Conservation (phyloP, 2,113 vertebrate species). For the Nothocercus nigrocapillus region DNA sequence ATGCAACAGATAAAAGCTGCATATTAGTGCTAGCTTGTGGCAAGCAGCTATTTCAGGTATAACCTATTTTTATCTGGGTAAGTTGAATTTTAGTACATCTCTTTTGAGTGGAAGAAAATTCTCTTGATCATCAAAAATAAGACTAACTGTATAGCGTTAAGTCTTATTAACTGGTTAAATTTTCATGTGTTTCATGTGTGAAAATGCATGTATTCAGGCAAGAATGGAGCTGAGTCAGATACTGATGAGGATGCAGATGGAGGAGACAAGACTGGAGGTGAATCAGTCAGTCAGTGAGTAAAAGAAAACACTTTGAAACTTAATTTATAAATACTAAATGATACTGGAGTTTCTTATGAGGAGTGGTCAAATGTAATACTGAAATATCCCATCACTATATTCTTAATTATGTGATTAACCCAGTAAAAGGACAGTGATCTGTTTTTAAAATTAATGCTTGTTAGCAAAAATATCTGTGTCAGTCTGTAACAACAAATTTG, state of each 20-base stretch:
- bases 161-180: constrained; percentile 1
- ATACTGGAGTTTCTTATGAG: not conserved
- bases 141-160: not conserved
- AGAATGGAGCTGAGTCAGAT: constrained; percentile 78
- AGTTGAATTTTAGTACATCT: not conserved
- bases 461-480: not conserved
- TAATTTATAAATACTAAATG: not conserved
- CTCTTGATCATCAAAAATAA: not conserved
- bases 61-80: not conserved
- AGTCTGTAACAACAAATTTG: not conserved
- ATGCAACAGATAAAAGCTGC: not conserved
- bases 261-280: constrained; percentile 71
- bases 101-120: not conserved
- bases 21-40: not conserved
- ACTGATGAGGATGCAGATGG: constrained; percentile 80
- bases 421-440: not conserved
- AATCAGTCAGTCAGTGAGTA: constrained; percentile 86
- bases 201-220: constrained; percentile 79
- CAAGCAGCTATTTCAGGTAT: not conserved
- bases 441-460: not conserved
- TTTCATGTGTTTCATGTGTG: constrained; percentile 19
- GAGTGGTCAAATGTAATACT: not conserved
- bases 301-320: constrained; percentile 29
- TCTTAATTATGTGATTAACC: not conserved
- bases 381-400: not conserved